phyloP scores from a whole-genome alignment of 2,888 invertebrate genomes.

The Lamellibrachia satsuma region DNA sequence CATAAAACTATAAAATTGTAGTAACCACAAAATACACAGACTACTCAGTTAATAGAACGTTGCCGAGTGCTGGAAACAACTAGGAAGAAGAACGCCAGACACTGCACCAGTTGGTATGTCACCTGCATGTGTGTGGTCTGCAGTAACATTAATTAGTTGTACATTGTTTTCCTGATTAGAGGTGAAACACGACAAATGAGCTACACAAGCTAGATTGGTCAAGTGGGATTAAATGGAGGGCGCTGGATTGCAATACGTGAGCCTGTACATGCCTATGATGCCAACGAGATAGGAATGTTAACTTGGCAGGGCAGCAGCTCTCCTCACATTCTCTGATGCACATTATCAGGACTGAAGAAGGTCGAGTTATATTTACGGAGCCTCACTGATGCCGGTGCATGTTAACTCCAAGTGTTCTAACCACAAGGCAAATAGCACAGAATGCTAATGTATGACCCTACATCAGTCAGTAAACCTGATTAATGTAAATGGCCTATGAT shows the following conservation, averaged over 20 bases:
- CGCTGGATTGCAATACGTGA: neutral
- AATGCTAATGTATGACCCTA: neutral
- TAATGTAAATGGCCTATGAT: neutral
- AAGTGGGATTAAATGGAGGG: constrained; percentile 13
- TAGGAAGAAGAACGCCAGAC: neutral
- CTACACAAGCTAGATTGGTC: neutral
- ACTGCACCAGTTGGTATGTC: neutral
- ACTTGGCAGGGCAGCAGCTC: neutral
- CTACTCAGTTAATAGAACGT: too few relatives aligned
- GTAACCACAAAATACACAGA: too few relatives aligned
- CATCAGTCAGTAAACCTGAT: neutral
- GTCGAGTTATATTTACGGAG: neutral
- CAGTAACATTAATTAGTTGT: neutral
- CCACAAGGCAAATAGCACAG: neutral
- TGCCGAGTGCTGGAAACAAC: neutral
- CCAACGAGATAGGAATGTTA: neutral
- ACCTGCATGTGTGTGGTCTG: neutral
- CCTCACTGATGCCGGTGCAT: neutral
- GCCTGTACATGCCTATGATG: neutral
- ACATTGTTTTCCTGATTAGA: neutral
- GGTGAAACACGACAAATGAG: neutral
- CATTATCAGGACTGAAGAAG: neutral
- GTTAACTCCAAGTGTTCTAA: neutral
- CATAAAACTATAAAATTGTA: too few relatives aligned
- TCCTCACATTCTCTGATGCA: neutral